A percentile compares a stretch with the other conserved stretches of the same genome.
Evolutionary conservation across 2,888 invertebrate genomes (phyloP).

Genomic region (Acrobasis suavella): DNA sequence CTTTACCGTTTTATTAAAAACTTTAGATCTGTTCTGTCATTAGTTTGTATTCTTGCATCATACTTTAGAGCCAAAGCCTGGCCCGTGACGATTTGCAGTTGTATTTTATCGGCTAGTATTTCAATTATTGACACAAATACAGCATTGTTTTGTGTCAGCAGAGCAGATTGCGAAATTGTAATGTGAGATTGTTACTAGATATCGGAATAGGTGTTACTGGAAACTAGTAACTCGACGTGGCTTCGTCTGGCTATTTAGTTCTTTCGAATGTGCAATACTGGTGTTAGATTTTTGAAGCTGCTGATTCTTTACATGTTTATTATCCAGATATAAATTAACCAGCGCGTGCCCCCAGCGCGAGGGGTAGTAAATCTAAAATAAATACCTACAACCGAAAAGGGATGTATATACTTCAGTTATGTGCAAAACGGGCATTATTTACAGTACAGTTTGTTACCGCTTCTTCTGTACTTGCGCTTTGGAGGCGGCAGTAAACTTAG

Average conservation of each 20-base stretch:
- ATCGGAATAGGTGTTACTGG: background rate
- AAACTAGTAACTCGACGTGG: background rate
- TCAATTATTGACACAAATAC: constrained; percentile 24
- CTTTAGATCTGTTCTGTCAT: background rate
- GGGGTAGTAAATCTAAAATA: no score
- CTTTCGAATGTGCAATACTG: no score
- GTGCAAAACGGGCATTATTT: no score
- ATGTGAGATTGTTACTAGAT: background rate
- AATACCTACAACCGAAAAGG: no score
- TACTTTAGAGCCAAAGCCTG: background rate
- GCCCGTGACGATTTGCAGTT: background rate
- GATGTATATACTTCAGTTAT: no score
- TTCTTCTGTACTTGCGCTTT: no score
- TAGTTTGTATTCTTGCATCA: background rate
- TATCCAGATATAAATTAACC: no score
- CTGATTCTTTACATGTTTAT: no score
- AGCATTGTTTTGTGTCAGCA: constrained; percentile 21
- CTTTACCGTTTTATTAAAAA: background rate
- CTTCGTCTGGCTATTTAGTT: background rate
- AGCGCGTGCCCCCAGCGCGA: no score
- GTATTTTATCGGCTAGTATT: background rate
- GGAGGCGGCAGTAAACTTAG: no score
- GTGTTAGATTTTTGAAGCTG: no score
- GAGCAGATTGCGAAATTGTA: background rate
- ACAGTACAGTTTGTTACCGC: no score